These are phyloP conservation scores for Nibea coibor DNA, from an alignment of 2,113 vertebrate genomes.

Conservation along the genomic window DNA sequence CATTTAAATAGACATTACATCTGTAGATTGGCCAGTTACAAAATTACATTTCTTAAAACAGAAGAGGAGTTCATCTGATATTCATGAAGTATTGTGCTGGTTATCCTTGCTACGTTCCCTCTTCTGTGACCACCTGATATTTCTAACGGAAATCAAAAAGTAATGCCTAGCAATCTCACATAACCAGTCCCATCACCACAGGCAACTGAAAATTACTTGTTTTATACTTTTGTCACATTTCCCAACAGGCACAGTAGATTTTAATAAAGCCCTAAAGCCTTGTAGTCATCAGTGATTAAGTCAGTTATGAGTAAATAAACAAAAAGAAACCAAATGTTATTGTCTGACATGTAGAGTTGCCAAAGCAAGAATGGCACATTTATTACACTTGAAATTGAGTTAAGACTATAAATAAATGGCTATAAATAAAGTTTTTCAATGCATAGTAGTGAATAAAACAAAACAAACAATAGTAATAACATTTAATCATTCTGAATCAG, in stretches of 20 bases:
- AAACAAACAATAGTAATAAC: neutral
- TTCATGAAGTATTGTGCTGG: slow-evolving; percentile 9
- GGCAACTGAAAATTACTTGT: neutral
- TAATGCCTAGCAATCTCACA: neutral
- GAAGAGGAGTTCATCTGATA: slow-evolving; percentile 11
- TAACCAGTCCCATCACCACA: too few relatives aligned
- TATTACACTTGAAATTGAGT: neutral
- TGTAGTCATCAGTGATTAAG: slow-evolving; percentile 1
- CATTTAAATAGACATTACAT: slow-evolving; percentile 58
- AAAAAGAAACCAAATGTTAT: neutral
- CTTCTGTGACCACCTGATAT: neutral
- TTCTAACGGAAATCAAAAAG: neutral
- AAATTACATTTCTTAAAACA: slow-evolving; percentile 29
- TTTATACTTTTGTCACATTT: neutral
- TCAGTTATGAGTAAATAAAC: neutral
- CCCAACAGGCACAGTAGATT: neutral
- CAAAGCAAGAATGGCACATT: neutral
- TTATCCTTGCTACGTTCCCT: slow-evolving; percentile 16
- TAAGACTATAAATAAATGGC: neutral
- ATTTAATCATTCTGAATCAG: neutral
- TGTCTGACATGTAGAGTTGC: neutral
- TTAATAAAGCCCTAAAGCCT: slow-evolving; percentile 16
- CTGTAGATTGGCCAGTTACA: slow-evolving; percentile 28
- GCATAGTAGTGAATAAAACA: neutral
- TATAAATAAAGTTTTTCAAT: neutral